Base-by-base conservation (phyloP, 2,888 invertebrate genomes). In the Drosophila mulleri region DNA sequence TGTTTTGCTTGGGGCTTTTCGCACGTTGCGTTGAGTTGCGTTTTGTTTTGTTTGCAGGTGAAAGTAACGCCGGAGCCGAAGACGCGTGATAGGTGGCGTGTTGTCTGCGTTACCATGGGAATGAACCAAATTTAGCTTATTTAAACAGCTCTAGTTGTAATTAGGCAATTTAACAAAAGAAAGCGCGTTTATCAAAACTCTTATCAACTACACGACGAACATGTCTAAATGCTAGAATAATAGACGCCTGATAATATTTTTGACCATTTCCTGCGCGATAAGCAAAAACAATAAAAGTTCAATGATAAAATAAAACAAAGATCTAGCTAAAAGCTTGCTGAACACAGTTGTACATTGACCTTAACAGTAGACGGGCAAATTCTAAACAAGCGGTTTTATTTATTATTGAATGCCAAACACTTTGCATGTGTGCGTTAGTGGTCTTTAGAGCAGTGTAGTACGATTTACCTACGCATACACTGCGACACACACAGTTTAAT, bases 21-120 rank as follows among this genome's bases (percentile, higher is more conserved):
- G 72, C 73, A 39, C 48, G 41, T 54, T 78, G 64, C 75, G 39
- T 67, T 37, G 35, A 48, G 56, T 37, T 56, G 48, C 54, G 52
- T 52, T 62, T 44, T 65, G 42, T 29, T 37, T 71, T 80, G 65
- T 80, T 75, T 75, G 71, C 82, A 83, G 87, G 83, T 88, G 83
- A 83, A 83, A 83, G 83, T 88, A 75, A 83, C 65, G 39, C 26
- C 42, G 53, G 11, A 32, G 32, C 53, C 39, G 29, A 41, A 70
- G 66, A 65, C 86, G 86, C 83, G 72, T 80, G 70, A 71, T 72
- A 80, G 16, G 37, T 88, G 89, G 87, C 83, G 88, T 83, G 83
- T 73, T 82, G 60, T 75, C 62, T 69, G 50, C 35, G 4, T 53
- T 52, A 29, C 45, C 50, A 45, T 32, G 50, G 12, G 29, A 16